Conservation (phyloP, 1,140 invertebrate genomes). For the Ericerus pela region DNA sequence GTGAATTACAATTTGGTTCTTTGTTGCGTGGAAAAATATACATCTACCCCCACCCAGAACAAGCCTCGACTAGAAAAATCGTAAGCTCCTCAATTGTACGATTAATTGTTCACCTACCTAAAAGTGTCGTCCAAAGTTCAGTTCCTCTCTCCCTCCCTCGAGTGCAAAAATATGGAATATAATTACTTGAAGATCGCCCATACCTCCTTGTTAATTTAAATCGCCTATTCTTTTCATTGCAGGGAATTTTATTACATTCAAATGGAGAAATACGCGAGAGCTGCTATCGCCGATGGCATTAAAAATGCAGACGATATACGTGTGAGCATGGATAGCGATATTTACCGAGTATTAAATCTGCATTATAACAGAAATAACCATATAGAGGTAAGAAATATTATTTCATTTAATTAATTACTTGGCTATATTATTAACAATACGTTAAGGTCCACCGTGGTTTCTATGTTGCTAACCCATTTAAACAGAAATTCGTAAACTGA, state of each 20-base stretch:
- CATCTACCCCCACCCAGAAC: too few relatives aligned
- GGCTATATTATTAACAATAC: background rate
- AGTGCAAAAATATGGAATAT: background rate
- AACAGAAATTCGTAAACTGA: too few relatives aligned
- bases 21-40: too few relatives aligned
- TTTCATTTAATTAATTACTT: background rate
- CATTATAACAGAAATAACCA: conserved; percentile 99
- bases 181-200: background rate
- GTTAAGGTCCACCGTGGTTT: too few relatives aligned
- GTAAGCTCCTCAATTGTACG: too few relatives aligned
- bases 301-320: conserved; percentile 83
- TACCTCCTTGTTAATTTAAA: background rate
- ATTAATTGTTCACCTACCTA: too few relatives aligned
- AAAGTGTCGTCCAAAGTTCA: background rate
- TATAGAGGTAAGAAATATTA: conserved; percentile 75
- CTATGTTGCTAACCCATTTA: too few relatives aligned
- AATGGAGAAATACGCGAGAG: conserved; percentile 99
- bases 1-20: too few relatives aligned
- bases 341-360: conserved; percentile 93
- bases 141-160: background rate
- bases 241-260: conserved; percentile 99
- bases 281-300: conserved; percentile 90
- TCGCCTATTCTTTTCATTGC: conserved; percentile 30
- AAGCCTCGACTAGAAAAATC: too few relatives aligned
- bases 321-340: conserved; percentile 87